Base-by-base conservation (phyloP, 2,888 invertebrate species). In the Yponomeuta evonymella region DNA sequence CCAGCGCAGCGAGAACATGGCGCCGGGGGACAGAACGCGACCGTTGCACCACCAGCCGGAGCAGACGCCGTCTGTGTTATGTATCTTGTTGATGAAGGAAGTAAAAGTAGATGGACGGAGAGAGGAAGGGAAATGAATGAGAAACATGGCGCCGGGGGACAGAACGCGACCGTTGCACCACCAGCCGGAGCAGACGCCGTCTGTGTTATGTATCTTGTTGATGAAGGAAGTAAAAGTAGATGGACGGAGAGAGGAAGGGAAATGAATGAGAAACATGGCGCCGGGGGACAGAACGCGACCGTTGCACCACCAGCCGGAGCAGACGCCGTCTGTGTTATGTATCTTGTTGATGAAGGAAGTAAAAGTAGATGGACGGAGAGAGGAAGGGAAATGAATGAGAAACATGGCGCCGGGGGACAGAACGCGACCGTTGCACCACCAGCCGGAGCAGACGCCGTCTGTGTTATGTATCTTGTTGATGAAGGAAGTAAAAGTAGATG, bases 1-100 rank as follows among this genome's bases (percentile, higher is more conserved):
- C 99, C 98, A 99, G 71, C 99, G 95, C 83, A 98, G 97, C 80
- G 96, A 96, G 93, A 98, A 99, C 75, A 98, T 98, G n/a, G 99
- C 98, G 87, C 99, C 99, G 70, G 98, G 95, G 74, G 98, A 97
- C 67, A 99, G 92, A 87, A 98, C 94, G 74, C 97, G 96, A 92
- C 97, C 97, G 80, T 96, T 96, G 86, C 97, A 97, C 81, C 75
- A 70, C 80, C 66, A 72, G 51, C 76, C 81, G 78, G 63, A 30
- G 69, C 73, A 74, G 9, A 73, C 74, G 66, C 73, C 73, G 43
- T 73, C 74, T 72, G 73, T 23, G 15, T 6, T 6, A 2, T 30
- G 43, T 6, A 43, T 43, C 6, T 43, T 33, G 33, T 33, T 33
- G 33, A 33, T 2, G 33, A 33, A 33, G 4, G 2, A 33, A 33